A percentile compares a stretch with the other conserved stretches of the same genome.
These are phyloP conservation scores for Barypeithes pellucidus DNA, from an alignment of 2,888 invertebrate species.

Conservation along the genomic window DNA sequence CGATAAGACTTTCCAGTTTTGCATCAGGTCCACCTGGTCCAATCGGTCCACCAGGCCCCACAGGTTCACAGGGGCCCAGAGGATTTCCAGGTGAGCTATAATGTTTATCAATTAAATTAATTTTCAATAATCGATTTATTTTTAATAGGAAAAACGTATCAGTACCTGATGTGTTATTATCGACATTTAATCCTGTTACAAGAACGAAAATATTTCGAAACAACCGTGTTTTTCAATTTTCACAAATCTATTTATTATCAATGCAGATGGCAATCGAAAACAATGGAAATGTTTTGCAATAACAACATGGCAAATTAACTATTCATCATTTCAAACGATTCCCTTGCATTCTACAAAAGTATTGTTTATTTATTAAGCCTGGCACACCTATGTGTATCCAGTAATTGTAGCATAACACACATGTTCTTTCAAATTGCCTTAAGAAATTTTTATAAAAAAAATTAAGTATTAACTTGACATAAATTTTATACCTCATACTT, in stretches of 20 bases:
- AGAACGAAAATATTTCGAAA: not conserved
- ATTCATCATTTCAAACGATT: not conserved
- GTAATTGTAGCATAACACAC: too few species aligned
- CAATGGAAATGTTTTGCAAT: not conserved
- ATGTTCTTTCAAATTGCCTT: too few species aligned
- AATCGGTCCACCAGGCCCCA: slow-evolving; percentile 71
- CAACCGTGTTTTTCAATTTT: not conserved
- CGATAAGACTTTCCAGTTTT: slow-evolving; percentile 72
- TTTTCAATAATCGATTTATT: not conserved
- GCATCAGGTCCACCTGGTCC: slow-evolving; percentile 74
- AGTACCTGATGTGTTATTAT: not conserved
- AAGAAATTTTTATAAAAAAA: too few species aligned
- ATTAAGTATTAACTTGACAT: too few species aligned
- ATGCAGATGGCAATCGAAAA: not conserved
- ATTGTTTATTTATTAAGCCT: too few species aligned
- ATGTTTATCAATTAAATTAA: not conserved
- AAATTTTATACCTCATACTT: too few species aligned
- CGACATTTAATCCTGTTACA: not conserved
- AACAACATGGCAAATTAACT: not conserved
- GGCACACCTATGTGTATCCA: too few species aligned
- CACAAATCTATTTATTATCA: not conserved
- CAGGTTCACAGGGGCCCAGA: slow-evolving; percentile 70
- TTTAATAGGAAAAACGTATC: not conserved
- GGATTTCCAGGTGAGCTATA: slow-evolving; percentile 69
- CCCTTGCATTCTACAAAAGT: not conserved